Conservation (phyloP, 2,113 vertebrate genomes). For the Colistium nudipinnis region DNA sequence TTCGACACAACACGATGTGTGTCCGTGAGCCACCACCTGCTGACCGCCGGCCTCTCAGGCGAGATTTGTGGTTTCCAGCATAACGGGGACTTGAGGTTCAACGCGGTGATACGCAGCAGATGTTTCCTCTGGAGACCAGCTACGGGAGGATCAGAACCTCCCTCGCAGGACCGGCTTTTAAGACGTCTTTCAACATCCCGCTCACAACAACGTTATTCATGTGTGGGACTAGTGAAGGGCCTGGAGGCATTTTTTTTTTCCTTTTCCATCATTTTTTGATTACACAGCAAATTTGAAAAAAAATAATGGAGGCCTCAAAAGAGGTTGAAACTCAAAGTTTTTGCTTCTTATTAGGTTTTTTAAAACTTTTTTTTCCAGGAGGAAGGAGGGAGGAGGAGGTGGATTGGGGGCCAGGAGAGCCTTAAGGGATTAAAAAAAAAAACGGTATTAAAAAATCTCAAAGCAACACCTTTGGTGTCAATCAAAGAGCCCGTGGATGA, state of each 20-base stretch:
- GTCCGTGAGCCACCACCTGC: conserved; percentile 3
- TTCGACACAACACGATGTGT: conserved; percentile 59
- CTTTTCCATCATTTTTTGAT: conserved; percentile 61
- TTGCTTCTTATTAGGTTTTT: conserved; percentile 58
- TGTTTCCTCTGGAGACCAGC: conserved; percentile 68
- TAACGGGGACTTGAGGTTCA: conserved; percentile 40
- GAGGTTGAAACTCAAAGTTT: conserved; percentile 51
- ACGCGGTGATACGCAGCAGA: conserved; percentile 45
- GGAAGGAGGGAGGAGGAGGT: conserved; percentile 35
- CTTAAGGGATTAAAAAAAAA: conserved; percentile 60
- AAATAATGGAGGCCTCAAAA: conserved; percentile 58
- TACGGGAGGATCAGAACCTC: conserved; percentile 43
- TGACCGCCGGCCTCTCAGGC: too few species aligned
- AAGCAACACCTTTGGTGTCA: conserved; percentile 78
- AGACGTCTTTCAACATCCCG: conserved; percentile 49
- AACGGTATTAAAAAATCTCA: conserved; percentile 73
- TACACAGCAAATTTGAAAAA: conserved; percentile 55
- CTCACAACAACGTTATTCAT: conserved; percentile 33
- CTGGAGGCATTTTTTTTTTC: conserved; percentile 26
- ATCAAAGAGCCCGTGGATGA: conserved; percentile 70
- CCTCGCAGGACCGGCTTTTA: conserved; percentile 25
- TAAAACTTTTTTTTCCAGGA: conserved; percentile 56
- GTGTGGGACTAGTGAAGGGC: conserved; percentile 13
- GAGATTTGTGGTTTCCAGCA: conserved; percentile 55
- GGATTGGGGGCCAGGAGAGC: conserved; percentile 19